These are phyloP conservation scores for Dasysyrphus albostriatus DNA, from an alignment of 2,888 invertebrate genomes.

Conservation along the genomic window DNA sequence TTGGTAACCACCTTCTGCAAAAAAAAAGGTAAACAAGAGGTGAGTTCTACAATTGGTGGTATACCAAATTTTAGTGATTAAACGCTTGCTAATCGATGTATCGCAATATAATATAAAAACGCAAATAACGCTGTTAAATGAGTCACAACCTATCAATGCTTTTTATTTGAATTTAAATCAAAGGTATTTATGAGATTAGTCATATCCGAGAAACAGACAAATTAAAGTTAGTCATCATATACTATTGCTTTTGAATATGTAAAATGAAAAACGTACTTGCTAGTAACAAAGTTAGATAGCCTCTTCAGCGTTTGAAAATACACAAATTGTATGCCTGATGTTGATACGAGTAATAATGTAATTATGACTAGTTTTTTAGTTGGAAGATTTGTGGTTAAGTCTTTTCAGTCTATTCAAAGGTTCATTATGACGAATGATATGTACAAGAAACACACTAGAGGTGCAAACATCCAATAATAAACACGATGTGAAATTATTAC, in stretches of 20 bases:
- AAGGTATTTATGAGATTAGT: background rate
- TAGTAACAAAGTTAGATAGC: no score
- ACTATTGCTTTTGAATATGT: background rate
- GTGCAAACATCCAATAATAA: background rate
- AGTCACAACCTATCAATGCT: background rate
- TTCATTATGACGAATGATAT: background rate
- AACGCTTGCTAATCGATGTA: no score
- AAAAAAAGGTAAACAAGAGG: no score
- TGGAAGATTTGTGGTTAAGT: background rate
- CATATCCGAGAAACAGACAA: background rate
- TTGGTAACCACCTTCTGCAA: no score
- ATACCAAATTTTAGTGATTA: no score
- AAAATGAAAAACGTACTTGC: no score
- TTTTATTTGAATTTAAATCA: background rate
- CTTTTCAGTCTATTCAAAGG: background rate
- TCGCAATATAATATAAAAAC: no score
- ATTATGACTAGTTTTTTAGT: background rate
- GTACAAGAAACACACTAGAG: background rate
- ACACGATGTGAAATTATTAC: conserved; percentile 8
- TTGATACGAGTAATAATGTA: background rate
- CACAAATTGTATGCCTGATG: background rate
- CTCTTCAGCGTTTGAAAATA: background rate
- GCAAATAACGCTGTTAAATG: no score
- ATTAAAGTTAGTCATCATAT: conserved; percentile 13
- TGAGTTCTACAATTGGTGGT: no score